Base-by-base conservation (phyloP, 2,888 invertebrate genomes). In the Leucozona laternaria region DNA sequence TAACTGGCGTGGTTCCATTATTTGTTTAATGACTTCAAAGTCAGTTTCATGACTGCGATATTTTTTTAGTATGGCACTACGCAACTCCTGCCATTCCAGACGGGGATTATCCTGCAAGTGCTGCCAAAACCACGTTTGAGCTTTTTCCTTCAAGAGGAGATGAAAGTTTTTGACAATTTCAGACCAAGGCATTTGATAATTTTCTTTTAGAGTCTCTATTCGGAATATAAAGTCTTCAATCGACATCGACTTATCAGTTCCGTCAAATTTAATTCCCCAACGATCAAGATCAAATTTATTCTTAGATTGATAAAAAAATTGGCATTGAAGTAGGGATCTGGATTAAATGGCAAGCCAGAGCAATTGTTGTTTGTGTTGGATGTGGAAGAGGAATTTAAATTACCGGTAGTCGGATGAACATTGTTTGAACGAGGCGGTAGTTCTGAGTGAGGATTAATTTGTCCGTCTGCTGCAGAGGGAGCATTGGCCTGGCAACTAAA, bases 121-220 rank as follows among this genome's bases (percentile, higher is more conserved):
- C 4, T 71, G 78, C 78, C 78, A 79, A 43, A 53, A 79, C 78
- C 71, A 79, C 2, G 25, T 62, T 11, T 48, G 43, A 5, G 70
- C 78, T 1, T 34, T 79, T 4, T 40, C 78, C 0, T 13, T 11
- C 15, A 78, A 22, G 4, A 78, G 50, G 3, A 70, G n/a, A 70
- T 70, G 70, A 3, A 66, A 68, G 17, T 79, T 72, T 15, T 25
- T 34, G 11, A 72, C 22, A 0, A 72, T 22, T 3, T 60, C 60
- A 0, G 60, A 10, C 72, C 72, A 72, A 4, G 22, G n/a, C 31
- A 45, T 34, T 5, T 13, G 4, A 22, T 58, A 34, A 48, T 58
- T 72, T n/a, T 20, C 25, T 28, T 45, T 57, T 0, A 71, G 31
- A 3, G 17, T 71, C 31, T 72, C 58, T 11, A 72, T 37, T 2